These are phyloP conservation scores for Spheniscus humboldti DNA, from an alignment of 2,797 vertebrate genomes.

Conservation along the genomic window DNA sequence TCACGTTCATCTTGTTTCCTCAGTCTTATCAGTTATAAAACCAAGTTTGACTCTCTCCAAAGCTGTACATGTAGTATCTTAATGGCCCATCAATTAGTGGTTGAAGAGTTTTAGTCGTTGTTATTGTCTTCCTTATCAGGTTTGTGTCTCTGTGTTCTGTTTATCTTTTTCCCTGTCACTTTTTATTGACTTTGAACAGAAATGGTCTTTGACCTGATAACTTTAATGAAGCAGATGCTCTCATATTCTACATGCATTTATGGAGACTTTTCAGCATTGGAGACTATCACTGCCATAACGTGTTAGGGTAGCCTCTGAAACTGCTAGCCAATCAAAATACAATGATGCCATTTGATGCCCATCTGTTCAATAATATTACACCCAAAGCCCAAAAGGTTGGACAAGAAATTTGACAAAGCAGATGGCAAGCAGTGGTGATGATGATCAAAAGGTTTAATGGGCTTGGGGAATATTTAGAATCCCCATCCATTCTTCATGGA, in stretches of 20 bases:
- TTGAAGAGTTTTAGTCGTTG: background rate
- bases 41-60: background rate
- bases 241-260: background rate
- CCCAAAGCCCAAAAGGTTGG: background rate
- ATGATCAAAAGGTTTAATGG: constrained; percentile 12
- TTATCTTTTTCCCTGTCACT: background rate
- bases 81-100: background rate
- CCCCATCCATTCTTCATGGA: background rate
- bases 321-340: background rate
- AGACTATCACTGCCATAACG: background rate
- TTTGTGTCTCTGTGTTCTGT: background rate
- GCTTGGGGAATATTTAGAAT: background rate
- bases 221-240: background rate
- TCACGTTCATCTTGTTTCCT: background rate
- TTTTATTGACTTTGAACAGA: background rate
- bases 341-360: background rate
- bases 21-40: background rate
- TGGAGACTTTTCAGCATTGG: background rate
- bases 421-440: background rate
- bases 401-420: constrained; percentile 13
- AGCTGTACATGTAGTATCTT: background rate
- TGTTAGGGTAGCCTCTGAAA: background rate
- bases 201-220: background rate
- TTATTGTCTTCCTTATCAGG: background rate
- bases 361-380: constrained; percentile 5